These are phyloP conservation scores for Esperia sulphurella DNA, from an alignment of 2,888 invertebrate genomes.

Conservation along the genomic window DNA sequence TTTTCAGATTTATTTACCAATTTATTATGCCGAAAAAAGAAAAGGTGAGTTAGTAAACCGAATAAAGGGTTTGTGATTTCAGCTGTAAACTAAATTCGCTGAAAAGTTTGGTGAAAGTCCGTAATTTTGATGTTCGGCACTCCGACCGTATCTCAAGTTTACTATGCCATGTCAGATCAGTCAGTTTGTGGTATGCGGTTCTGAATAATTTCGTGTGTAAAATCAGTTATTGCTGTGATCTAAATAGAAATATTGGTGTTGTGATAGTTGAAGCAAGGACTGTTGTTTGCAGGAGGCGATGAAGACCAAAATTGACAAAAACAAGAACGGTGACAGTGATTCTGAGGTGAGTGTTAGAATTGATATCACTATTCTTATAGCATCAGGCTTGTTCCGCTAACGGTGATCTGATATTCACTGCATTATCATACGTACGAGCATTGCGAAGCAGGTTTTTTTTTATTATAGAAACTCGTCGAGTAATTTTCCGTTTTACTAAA, in stretches of 20 bases:
- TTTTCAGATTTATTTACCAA: conserved; percentile 48
- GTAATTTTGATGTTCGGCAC: conserved; percentile 47
- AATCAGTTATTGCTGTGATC: conserved; percentile 52
- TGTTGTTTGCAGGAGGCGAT: conserved; percentile 74
- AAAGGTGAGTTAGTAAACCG: conserved; percentile 45
- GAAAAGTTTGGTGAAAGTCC: conserved; percentile 20
- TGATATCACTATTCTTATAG: conserved; percentile 18
- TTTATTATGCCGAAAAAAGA: conserved; percentile 56
- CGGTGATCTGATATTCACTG: conserved; percentile 21
- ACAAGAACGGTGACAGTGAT: conserved; percentile 76
- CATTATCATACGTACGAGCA: conserved; percentile 14
- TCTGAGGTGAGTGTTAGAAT: conserved; percentile 72
- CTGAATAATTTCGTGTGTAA: conserved; percentile 62
- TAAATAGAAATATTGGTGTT: conserved; percentile 42
- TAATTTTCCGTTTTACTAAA: neutral
- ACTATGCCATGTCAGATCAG: conserved; percentile 67
- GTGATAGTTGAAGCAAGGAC: conserved; percentile 60
- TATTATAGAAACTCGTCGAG: conserved; percentile 5
- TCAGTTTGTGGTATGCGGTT: conserved; percentile 58
- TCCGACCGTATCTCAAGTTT: conserved; percentile 23
- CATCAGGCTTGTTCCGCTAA: conserved; percentile 26
- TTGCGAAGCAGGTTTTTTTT: conserved; percentile 13
- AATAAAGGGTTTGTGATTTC: conserved; percentile 6
- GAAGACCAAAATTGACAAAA: conserved; percentile 80
- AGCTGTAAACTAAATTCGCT: conserved; percentile 8